phyloP scores from a whole-genome alignment of 2,113 vertebrate genomes.

The Saiga tatarica region DNA sequence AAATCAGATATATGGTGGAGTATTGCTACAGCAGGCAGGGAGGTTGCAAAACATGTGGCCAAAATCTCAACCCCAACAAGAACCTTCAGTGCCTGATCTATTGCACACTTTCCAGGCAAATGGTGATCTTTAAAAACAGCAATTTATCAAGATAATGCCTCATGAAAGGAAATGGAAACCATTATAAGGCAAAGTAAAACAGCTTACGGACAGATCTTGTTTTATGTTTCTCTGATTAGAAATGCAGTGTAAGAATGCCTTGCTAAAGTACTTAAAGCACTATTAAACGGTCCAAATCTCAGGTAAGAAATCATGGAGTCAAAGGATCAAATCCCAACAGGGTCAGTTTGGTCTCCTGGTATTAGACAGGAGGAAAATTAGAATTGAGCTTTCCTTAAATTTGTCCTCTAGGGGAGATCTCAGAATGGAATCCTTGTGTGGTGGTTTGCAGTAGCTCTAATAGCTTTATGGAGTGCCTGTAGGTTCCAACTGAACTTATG shows the following conservation, averaged over 20 bases:
- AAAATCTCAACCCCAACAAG: not conserved
- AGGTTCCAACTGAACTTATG: not conserved
- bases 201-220: not conserved
- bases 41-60: not conserved
- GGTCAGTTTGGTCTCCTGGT: constrained; percentile 1
- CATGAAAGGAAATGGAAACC: constrained; percentile 38
- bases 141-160: constrained; percentile 50
- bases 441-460: not conserved
- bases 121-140: constrained; percentile 30
- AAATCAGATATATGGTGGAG: not conserved
- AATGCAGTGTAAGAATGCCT: constrained; percentile 28
- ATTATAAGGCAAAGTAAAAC: constrained; percentile 14
- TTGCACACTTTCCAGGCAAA: constrained; percentile 26
- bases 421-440: not conserved
- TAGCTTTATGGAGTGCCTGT: not conserved
- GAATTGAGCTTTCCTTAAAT: constrained; percentile 14
- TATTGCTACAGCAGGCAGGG: not conserved
- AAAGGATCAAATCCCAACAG: not conserved
- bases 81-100: not conserved
- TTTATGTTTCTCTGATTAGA: constrained; percentile 51
- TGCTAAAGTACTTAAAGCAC: constrained; percentile 39
- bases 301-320: constrained; percentile 15
- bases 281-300: not conserved
- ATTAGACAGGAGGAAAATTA: not conserved
- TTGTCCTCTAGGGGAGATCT: not conserved